A percentile compares a stretch with the other conserved stretches of the same genome.
These are phyloP conservation scores for Brachynemurus nebulosus DNA, from an alignment of 2,888 invertebrate species.

Conservation along the genomic window DNA sequence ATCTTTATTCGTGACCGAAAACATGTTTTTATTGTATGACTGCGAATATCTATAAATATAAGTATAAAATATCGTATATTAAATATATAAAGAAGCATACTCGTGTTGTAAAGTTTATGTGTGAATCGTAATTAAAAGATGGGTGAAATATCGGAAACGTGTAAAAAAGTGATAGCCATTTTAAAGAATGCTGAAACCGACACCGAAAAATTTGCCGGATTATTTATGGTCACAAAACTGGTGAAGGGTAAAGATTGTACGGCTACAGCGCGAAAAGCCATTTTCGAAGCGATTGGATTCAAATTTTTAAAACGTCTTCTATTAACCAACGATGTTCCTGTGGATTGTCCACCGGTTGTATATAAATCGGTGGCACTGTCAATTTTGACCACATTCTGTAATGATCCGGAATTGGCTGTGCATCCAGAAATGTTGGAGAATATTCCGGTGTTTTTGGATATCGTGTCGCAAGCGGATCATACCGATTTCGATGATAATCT, in stretches of 20 bases:
- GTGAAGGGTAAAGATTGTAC: slow-evolving; percentile 72
- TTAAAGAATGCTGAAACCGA: slow-evolving; percentile 68
- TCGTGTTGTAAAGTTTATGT: background rate
- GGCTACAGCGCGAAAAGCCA: slow-evolving; percentile 53
- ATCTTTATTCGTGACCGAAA: no score
- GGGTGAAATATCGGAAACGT: slow-evolving; percentile 55
- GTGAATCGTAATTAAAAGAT: slow-evolving; percentile 18
- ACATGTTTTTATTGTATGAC: no score
- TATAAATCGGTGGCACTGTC: slow-evolving; percentile 86
- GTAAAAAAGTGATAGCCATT: slow-evolving; percentile 72
- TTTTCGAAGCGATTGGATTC: slow-evolving; percentile 84
- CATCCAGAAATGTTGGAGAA: slow-evolving; percentile 73
- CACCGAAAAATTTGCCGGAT: slow-evolving; percentile 81
- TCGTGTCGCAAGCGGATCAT: slow-evolving; percentile 71
- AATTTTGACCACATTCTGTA: slow-evolving; percentile 74
- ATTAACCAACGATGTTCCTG: slow-evolving; percentile 59
- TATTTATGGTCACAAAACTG: slow-evolving; percentile 84
- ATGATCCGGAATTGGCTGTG: slow-evolving; percentile 62
- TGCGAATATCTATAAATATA: no score
- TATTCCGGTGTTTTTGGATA: slow-evolving; percentile 69
- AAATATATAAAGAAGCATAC: background rate
- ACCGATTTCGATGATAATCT: slow-evolving; percentile 75
- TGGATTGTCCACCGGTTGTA: slow-evolving; percentile 77
- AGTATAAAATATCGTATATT: no score
- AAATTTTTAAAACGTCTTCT: slow-evolving; percentile 71